Conservation (phyloP, 2,888 invertebrate genomes). For the Phyllotreta cruciferae region DNA sequence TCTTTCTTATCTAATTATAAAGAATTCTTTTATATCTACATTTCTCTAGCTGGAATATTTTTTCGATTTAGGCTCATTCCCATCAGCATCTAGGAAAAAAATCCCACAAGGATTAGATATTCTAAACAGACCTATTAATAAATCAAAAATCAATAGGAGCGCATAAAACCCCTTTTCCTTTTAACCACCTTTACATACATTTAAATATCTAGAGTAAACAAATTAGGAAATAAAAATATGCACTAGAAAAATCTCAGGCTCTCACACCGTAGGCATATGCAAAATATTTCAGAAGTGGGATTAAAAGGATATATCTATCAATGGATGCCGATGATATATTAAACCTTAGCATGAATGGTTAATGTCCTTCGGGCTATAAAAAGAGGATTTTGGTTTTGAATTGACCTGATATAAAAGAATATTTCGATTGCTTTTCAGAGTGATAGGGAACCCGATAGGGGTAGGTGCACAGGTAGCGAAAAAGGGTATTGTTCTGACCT, state of each 20-base stretch:
- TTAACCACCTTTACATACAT: conserved; percentile 37
- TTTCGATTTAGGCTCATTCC: too few species aligned
- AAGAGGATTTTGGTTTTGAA: conserved; percentile 50
- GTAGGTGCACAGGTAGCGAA: conserved; percentile 39
- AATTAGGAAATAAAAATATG: conserved; percentile 46
- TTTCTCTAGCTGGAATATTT: too few species aligned
- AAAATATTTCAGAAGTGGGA: conserved; percentile 43
- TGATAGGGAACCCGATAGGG: conserved; percentile 46
- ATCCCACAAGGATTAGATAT: conserved; percentile 51
- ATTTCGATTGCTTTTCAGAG: conserved; percentile 45
- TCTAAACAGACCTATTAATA: conserved; percentile 47
- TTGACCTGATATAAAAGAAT: conserved; percentile 45
- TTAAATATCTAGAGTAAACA: conserved; percentile 46
- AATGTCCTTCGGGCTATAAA: conserved; percentile 48
- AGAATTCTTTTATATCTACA: too few species aligned
- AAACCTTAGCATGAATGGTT: conserved; percentile 45
- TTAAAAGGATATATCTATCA: conserved; percentile 42
- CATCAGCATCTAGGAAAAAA: conserved; percentile 22
- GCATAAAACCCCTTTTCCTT: conserved; percentile 30
- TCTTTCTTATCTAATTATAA: too few species aligned
- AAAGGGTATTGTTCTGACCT: conserved; percentile 28
- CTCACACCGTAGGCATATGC: conserved; percentile 45
- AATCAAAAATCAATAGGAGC: conserved; percentile 48
- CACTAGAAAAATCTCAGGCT: conserved; percentile 37
- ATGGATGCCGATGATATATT: conserved; percentile 48